Conservation (phyloP, 2,888 invertebrate genomes). For the Azorinus chamasolen region DNA sequence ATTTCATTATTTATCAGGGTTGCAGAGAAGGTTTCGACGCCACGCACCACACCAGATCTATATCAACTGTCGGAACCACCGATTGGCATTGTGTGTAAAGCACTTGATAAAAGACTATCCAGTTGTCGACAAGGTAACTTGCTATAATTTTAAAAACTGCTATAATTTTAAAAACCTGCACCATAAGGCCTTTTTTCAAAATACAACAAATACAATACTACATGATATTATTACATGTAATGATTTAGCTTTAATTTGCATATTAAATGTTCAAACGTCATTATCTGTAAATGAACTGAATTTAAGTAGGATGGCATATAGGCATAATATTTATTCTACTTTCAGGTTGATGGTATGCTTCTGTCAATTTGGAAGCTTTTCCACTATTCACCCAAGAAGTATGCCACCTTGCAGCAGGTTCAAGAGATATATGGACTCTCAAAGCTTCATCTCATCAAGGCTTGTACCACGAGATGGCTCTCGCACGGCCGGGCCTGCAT, state of each 20-base stretch:
- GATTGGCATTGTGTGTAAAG: slow-evolving; percentile 28
- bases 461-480: not conserved
- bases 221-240: no score
- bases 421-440: not conserved
- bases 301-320: not conserved
- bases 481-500: not conserved
- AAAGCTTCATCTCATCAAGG: not conserved
- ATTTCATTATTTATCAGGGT: slow-evolving; percentile 4
- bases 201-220: no score
- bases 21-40: slow-evolving; percentile 32
- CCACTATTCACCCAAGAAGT: slow-evolving; percentile 18
- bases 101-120: slow-evolving; percentile 28
- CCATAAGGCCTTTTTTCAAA: not conserved
- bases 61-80: slow-evolving; percentile 31
- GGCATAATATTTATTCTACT: not conserved
- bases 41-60: slow-evolving; percentile 17
- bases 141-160: no score
- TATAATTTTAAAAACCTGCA: not conserved
- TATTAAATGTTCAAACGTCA: no score
- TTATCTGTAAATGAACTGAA: not conserved
- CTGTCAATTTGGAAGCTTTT: not conserved
- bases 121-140: slow-evolving; percentile 18
- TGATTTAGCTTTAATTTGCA: no score
- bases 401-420: not conserved
- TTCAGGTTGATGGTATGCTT: no score